Base-by-base conservation (phyloP, 2,113 vertebrate genomes). In the Hystrix cristata region DNA sequence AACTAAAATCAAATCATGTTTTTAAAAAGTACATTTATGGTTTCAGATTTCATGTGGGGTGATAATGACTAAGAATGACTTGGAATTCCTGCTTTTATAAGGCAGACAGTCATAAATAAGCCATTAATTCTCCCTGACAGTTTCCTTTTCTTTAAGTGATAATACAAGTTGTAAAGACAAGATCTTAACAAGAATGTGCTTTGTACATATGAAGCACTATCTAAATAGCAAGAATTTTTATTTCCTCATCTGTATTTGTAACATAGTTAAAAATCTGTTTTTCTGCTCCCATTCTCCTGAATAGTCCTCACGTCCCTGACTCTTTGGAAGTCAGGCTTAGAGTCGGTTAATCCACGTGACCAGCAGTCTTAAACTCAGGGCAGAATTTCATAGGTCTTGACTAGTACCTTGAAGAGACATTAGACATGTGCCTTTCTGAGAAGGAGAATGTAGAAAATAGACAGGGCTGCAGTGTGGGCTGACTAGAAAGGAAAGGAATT, bases 11-110 rank as follows among this genome's bases (percentile, higher is more conserved):
- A 80, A 90, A 80, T 64, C 59, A 18, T 21, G 3, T 83, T 90
- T 65, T n/a, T 48, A 21, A 81, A 93, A 92, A 72, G 31, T 31
- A 43, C 15, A n/a, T 51, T 62, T 87, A 60, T 48, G 46, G 23
- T 71, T 91, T 72, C 67, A 87, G 23, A 60, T 90, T 90, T 94
- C 48, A 92, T 23, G 15, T 29, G 72, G 25, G 12, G 9, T 87
- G 23, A 2, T 55, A 79, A 51, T 55, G 76, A 3, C 25, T 88
- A 81, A 87, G 34, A 86, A 92, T 62, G 1, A 29, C 53, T 59
- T 65, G 80, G 29, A 87, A 60, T 90, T 95, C 91, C 19, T 81
- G 13, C 1, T 25, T 93, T 84, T 62, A 16, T 76, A 90, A 87
- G 19, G 5, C 18, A 94, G 64, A 74, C 8, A 64, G 8, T 16